phyloP scores from a whole-genome alignment of 2,888 invertebrate genomes.

The Trisateles emortualis region DNA sequence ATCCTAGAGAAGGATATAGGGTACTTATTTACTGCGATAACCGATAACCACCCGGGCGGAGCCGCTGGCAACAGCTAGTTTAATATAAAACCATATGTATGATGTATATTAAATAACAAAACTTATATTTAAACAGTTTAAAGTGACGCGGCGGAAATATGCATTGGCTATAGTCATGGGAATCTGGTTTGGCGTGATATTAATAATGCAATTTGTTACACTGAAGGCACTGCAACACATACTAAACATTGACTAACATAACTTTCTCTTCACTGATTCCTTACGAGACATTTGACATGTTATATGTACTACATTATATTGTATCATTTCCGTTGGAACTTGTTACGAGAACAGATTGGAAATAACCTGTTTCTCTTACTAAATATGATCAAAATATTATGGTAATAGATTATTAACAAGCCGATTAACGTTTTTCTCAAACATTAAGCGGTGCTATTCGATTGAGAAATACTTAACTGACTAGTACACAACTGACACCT shows the following conservation, averaged over 20 bases:
- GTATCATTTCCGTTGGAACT: conserved; percentile 27
- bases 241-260: conserved; percentile 29
- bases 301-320: too few relatives aligned
- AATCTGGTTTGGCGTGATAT: conserved; percentile 22
- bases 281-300: conserved; percentile 12
- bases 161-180: not conserved
- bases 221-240: conserved; percentile 24
- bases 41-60: too few relatives aligned
- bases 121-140: too few relatives aligned
- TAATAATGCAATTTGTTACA: conserved; percentile 38
- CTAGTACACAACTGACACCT: too few relatives aligned
- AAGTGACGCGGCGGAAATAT: not conserved
- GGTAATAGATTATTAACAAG: too few relatives aligned
- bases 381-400: conserved; percentile 6
- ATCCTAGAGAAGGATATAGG: too few relatives aligned
- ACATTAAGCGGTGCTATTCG: too few relatives aligned
- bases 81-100: too few relatives aligned
- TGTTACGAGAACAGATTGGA: conserved; percentile 24
- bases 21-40: too few relatives aligned
- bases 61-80: too few relatives aligned
- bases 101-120: too few relatives aligned
- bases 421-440: not conserved
- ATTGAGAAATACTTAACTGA: too few relatives aligned
- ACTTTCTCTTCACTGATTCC: conserved; percentile 35
- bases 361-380: not conserved